Base-by-base conservation (phyloP, 2,888 invertebrate species). In the Prosapia bicincta region DNA sequence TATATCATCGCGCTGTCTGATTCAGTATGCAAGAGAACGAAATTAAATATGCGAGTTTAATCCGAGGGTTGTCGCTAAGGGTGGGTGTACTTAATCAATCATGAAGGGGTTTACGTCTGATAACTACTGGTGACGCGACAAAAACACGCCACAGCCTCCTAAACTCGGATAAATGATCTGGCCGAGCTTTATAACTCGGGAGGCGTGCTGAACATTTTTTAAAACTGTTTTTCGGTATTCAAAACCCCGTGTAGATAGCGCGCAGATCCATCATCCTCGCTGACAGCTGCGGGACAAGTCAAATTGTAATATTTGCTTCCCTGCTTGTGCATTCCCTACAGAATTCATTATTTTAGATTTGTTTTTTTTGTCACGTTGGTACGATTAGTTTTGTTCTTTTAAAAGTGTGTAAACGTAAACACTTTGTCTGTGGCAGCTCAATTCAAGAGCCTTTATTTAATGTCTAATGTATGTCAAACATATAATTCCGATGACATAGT, bases 41-140 rank as follows among this genome's bases (percentile, higher is more conserved):
- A 54, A 54, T 54, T 54, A 54, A 54, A 54, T 54, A 54, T 54
- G 54, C 54, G 54, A 54, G 54, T 54, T 54, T 54, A 54, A 54
- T 54, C 54, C 54, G 54, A 20, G 54, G 54, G 54, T 54, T 54
- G 38, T 13, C 38, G 15, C 38, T 38, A 38, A 38, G 38, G 38
- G 54, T 20, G 13, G 54, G 54, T 54, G 54, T 54, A 54, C 54
- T 54, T 54, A 54, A 54, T 54, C 54, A 54, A 54, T 54, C 54
- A 54, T 54, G 54, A 54, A 54, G 54, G 54, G n/a, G 54, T 20
- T 54, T 54, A 54, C 20, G 54, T 54, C 54, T 54, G 54, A 54
- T 54, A 54, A 54, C 54, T 20, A 20, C 54, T 54, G 54, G 54
- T 54, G 54, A 54, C 54, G 54, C 54, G 54, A 54, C 54, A 54